phyloP scores from a whole-genome alignment of 2,113 vertebrate genomes.

The Thomomys bottae region DNA sequence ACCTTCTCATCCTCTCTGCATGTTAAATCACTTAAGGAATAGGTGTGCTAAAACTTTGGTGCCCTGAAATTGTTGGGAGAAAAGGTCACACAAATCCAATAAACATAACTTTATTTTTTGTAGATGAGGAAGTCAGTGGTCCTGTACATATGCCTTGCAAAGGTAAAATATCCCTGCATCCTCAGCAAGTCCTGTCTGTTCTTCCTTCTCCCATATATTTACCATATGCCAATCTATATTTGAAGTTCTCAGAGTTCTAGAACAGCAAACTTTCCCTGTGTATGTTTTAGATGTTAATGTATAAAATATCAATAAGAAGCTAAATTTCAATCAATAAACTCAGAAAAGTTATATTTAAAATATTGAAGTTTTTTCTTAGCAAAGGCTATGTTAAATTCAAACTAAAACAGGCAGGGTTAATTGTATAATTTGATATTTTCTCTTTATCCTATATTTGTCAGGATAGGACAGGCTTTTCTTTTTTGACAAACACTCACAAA shows the following conservation, averaged over 20 bases:
- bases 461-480: neutral
- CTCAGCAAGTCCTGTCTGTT: neutral
- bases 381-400: conserved; percentile 22
- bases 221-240: neutral
- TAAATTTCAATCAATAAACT: conserved; percentile 24
- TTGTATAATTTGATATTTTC: neutral
- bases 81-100: conserved; percentile 70
- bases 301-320: neutral
- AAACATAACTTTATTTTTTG: conserved; percentile 46
- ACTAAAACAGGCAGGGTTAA: conserved; percentile 17
- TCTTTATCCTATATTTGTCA: neutral
- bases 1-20: conserved; percentile 61
- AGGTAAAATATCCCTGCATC: neutral
- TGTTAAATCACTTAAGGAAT: conserved; percentile 67
- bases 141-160: neutral
- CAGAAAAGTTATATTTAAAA: conserved; percentile 2
- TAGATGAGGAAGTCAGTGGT: conserved; percentile 30
- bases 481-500: neutral
- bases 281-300: conserved; percentile 19
- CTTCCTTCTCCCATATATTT: neutral
- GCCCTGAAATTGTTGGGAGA: conserved; percentile 54
- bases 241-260: conserved; percentile 21
- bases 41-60: conserved; percentile 45
- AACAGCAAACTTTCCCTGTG: neutral
- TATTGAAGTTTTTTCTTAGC: neutral